Percentiles rank a stretch among this genome's conserved stretches.
Conservation (phyloP, 2,113 vertebrate genomes). For the Tylochromis polylepis region DNA sequence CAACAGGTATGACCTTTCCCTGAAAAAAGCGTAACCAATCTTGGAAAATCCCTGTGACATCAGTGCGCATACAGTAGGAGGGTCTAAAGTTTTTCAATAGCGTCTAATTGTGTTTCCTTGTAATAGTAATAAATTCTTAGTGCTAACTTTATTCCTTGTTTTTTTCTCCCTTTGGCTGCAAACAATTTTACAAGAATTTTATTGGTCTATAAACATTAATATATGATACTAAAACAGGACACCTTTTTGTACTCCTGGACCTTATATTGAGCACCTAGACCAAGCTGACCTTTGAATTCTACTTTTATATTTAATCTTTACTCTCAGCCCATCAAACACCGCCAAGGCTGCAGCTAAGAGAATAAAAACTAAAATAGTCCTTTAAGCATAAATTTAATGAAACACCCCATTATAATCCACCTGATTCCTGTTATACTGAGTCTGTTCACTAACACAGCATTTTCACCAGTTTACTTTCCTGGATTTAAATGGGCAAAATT, state of each 20-base stretch:
- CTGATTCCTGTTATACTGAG: background rate
- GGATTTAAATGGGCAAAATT: background rate
- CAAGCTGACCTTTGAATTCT: background rate
- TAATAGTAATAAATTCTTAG: background rate
- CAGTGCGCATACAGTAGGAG: background rate
- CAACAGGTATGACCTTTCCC: background rate
- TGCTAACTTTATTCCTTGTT: background rate
- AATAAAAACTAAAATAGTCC: background rate
- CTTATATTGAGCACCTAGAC: background rate
- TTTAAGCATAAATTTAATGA: background rate
- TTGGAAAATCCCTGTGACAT: background rate
- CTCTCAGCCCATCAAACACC: background rate
- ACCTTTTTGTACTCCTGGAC: background rate
- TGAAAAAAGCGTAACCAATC: background rate
- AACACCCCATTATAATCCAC: background rate
- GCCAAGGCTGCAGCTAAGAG: background rate
- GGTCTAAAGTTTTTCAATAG: background rate
- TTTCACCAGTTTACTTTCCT: background rate
- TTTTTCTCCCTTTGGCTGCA: background rate
- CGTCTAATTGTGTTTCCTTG: background rate
- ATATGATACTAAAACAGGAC: background rate
- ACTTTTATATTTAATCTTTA: background rate
- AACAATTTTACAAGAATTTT: background rate
- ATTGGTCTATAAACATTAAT: background rate
- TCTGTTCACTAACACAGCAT: background rate